Evolutionary conservation across 2,113 vertebrate genomes (phyloP), one percentile per base, ranked within the genome.

Genomic region (Myxocyprinus asiaticus): DNA sequence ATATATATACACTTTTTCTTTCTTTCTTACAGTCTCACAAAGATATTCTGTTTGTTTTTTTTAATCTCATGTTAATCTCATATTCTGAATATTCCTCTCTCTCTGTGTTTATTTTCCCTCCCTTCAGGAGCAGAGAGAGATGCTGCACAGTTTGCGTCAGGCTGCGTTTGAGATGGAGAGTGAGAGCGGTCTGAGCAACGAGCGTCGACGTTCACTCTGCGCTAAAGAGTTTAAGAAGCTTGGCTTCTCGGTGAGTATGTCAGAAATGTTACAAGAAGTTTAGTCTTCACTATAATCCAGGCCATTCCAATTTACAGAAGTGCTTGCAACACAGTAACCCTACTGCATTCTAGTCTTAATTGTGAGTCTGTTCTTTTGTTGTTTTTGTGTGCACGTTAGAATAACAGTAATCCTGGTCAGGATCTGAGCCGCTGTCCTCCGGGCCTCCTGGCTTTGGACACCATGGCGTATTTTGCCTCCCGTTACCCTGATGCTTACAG

Each of bases 181-280:
- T 0, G 97, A 98, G 62, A 88, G 83, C 2, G 67, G 88, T 0
- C 88, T 95, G 84, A 95, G 89, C 76, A 85, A 93, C 0, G 97
- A 98, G 66, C 92, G 94, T 0, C 93, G 96, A 0, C 94, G 93
- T 5, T 99, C 97, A 0, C 92, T 98, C 48, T 97, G 95, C 3
- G 95, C 96, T 76, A 97, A 96, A 76, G 96, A 98, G 80, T 98
- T 98, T 85, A 96, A 94, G 84, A 98, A 97, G 84, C 89, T 99
- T 66, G 97, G 97, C 69, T 99, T 99, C 86, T 86, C 87, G 43
- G 97, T 99, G 87, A 66, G 95, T 58, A 7, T n/a, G 7, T 1
- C n/a, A 58, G 12, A 56, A 6, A 6, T 12, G 5, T 56, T 56
- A 48, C 47, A 48, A 48, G 22, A 33, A 1, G 22, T 33, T 33